phyloP scores from a whole-genome alignment of 2,888 invertebrate genomes.

The Athalia cordata region DNA sequence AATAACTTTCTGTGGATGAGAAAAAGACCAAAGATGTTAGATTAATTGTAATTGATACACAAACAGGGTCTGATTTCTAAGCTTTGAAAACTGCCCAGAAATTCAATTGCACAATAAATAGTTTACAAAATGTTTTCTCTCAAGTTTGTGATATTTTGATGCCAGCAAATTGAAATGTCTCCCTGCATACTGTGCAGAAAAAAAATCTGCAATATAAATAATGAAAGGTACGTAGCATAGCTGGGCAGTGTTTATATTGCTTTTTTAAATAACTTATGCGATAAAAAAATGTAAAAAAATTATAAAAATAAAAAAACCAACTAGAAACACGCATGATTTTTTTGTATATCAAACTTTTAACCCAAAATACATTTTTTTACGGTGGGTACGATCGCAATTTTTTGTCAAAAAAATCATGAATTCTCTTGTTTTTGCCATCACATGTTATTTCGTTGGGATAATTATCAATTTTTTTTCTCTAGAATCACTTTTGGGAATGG shows the following conservation, averaged over 20 bases:
- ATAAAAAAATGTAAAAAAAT: neutral
- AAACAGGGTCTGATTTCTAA: constrained; percentile 52
- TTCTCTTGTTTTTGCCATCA: neutral
- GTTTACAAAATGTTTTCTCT: constrained; percentile 67
- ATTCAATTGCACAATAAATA: constrained; percentile 55
- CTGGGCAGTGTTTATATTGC: constrained; percentile 52
- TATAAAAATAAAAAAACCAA: neutral
- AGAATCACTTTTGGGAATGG: constrained; percentile 26
- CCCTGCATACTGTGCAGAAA: constrained; percentile 64
- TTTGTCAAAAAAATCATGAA: too few species aligned
- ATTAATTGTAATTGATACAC: constrained; percentile 50
- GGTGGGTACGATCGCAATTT: too few species aligned
- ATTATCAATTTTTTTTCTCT: neutral
- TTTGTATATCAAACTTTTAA: too few species aligned
- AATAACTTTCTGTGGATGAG: constrained; percentile 94
- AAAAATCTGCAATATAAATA: constrained; percentile 64
- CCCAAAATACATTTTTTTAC: too few species aligned
- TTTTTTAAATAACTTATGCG: neutral
- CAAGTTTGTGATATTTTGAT: constrained; percentile 69
- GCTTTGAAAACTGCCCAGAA: constrained; percentile 52
- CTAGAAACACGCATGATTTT: too few species aligned
- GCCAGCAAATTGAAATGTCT: constrained; percentile 64
- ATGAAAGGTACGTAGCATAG: constrained; percentile 56
- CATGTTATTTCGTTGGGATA: neutral
- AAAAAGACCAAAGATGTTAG: constrained; percentile 61